Percentiles rank a stretch among this genome's conserved stretches.
phyloP scores from a whole-genome alignment of 2,797 vertebrate species.

The Darevskia mixta region DNA sequence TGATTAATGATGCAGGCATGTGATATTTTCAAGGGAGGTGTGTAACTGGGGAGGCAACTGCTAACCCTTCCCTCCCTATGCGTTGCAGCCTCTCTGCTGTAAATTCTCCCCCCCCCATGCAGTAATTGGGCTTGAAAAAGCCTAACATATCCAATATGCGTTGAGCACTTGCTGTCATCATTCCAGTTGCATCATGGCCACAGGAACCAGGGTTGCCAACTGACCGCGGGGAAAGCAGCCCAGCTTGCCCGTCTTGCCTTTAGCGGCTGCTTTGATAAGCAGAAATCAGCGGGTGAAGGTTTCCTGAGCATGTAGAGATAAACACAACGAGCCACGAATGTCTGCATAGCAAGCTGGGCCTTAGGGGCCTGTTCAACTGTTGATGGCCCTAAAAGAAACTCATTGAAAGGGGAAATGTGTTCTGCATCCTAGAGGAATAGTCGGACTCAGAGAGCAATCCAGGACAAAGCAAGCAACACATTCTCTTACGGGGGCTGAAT shows the following conservation, averaged over 20 bases:
- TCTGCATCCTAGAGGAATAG: neutral
- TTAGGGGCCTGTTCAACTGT: no score
- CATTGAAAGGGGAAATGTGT: neutral
- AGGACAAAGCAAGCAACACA: no score
- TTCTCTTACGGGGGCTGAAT: no score
- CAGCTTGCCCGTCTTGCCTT: no score
- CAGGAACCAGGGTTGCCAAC: neutral
- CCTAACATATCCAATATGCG: neutral
- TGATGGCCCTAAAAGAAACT: no score
- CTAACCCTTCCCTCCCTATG: neutral
- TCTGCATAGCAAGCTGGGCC: neutral
- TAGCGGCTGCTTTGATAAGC: neutral
- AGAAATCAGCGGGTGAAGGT: neutral
- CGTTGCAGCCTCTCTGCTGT: neutral
- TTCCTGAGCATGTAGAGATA: neutral
- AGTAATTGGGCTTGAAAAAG: neutral
- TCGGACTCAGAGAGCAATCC: neutral
- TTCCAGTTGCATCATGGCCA: constrained; percentile 43
- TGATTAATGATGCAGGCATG: neutral
- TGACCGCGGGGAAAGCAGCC: neutral
- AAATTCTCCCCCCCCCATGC: neutral
- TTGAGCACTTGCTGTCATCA: constrained; percentile 62
- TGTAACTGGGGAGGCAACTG: neutral
- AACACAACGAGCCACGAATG: no score
- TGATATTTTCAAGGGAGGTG: neutral